These are phyloP conservation scores for Drosophila melanosoma DNA, from an alignment of 2,888 invertebrate species.

Conservation along the genomic window DNA sequence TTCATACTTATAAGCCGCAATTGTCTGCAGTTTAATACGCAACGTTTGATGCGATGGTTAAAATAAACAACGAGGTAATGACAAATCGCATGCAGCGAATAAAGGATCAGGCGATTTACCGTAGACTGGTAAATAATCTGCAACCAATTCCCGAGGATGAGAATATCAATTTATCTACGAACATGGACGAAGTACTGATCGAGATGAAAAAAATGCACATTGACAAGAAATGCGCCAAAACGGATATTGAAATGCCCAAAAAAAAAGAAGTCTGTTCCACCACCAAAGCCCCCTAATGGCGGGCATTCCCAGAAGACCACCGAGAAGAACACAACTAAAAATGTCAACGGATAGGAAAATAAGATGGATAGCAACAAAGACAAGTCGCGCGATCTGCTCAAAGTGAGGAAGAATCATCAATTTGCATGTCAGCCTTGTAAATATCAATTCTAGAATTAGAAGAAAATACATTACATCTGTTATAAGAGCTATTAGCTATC, in stretches of 20 bases:
- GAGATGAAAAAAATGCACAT: not conserved
- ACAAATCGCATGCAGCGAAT: not conserved
- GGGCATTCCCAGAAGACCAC: not conserved
- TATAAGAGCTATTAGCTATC: conserved; percentile 8
- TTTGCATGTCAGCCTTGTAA: not conserved
- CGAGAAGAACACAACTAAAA: not conserved
- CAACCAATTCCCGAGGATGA: not conserved
- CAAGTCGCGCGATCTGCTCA: not conserved
- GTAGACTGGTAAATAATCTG: not conserved
- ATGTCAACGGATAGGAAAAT: not conserved
- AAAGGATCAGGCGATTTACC: not conserved
- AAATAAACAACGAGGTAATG: not conserved
- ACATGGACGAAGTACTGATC: not conserved
- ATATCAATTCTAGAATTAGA: not conserved
- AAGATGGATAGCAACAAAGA: not conserved
- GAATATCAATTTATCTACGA: not conserved
- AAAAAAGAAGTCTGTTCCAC: not conserved
- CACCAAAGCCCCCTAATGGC: not conserved
- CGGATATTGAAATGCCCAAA: not conserved
- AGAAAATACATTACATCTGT: not conserved
- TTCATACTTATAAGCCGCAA: not conserved
- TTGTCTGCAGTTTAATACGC: not conserved
- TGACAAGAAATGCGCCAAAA: not conserved
- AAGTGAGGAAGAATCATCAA: not conserved
- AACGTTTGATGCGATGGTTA: not conserved